Base-by-base conservation (phyloP, 2,888 invertebrate genomes). In the Eumerus sabulonum region DNA sequence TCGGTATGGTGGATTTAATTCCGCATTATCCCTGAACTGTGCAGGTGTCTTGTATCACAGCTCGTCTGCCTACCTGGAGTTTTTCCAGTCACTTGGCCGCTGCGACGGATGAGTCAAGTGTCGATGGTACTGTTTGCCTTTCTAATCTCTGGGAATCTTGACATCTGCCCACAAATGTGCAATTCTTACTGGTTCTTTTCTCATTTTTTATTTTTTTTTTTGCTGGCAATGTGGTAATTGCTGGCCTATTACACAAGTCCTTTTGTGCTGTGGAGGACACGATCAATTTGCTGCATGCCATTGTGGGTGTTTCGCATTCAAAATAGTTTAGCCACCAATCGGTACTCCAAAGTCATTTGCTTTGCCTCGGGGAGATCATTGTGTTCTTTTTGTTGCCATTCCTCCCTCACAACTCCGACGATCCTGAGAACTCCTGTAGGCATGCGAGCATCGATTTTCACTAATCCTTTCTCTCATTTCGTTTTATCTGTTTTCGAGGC, bases 61-160 rank as follows among this genome's bases (percentile, higher is more conserved):
- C 27, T 4, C 27, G 2, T 27, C 5, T 9, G 12, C 63, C 50
- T n/a, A 40, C 40, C 27, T 27, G 27, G n/a, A n/a, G n/a, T n/a
- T n/a, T n/a, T 27, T 27, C 3, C 27, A 27, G 27, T 27, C 27
- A 7, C 7, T 27, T 27, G 27, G 27, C 14, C 50, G 64, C n/a
- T n/a, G n/a, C n/a, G n/a, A n/a, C n/a, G n/a, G n/a, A n/a, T 48
- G 64, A 77, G 73, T 68, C 77, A 73, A 77, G 77, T 77, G 73
- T 73, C 57, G 67, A 48, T 42, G 53, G 63, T 53, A 67, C 53
- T 17, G 57, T 60, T 40, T 76, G 54, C 42, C 62, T 50, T 62
- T 67, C 63, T 73, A 77, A 77, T 73, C 77, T 27, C 27, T 77
- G 73, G 17, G 57, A 67, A 68, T 77, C 73, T 73, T 77, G 62